Base-by-base conservation (phyloP, 1,140 invertebrate genomes). In the Dendrolimus kikuchii region DNA sequence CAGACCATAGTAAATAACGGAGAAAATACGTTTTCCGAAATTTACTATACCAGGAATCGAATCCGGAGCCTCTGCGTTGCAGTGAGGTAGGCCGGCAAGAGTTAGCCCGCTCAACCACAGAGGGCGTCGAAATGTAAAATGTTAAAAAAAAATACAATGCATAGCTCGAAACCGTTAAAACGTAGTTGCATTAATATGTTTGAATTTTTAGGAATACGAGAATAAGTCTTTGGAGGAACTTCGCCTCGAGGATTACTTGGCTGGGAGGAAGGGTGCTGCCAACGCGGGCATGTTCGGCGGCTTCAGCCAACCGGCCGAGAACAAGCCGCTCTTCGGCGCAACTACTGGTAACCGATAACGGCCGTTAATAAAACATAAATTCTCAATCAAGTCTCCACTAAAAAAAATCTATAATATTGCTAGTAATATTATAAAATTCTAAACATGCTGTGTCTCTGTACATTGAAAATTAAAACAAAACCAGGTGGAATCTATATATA, bases 191-290 rank as follows among this genome's bases (percentile, higher is more conserved):
- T 2, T 46, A n/a, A 5, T 45, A n/a, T 53, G 10, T 58, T 51
- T 47, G 59, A 8, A 53, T 41, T 57, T 50, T 50, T 53, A 88
- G 88, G 97, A 99, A 73, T 99, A 99, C 86, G 97, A 99, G 74
- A 88, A 74, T 36, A 99, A 99, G 88, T 97, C 95, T 1, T 81
- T 99, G 37, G 97, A 99, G 86, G 98, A 99, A 83, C 81, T 99
- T 2, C 89, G 98, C 47, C 85, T 95, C 37, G 98, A 99, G 85
- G 98, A 99, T 88, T 99, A 99, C 86, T 78, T 90, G 40, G 94
- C 94, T 7, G 95, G 95, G 52, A 87, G 97, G 7, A 99, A 98
- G 89, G 95, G 95, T 40, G 68, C 77, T 51, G 61, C 65, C 10
- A 42, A 45, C 5, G 23, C 57, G 70, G 57, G 46, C 37, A 49